Evolutionary conservation across 2,888 invertebrate genomes (phyloP), one percentile per base, ranked within the genome.

Genomic region (Mellilla xanthometata): DNA sequence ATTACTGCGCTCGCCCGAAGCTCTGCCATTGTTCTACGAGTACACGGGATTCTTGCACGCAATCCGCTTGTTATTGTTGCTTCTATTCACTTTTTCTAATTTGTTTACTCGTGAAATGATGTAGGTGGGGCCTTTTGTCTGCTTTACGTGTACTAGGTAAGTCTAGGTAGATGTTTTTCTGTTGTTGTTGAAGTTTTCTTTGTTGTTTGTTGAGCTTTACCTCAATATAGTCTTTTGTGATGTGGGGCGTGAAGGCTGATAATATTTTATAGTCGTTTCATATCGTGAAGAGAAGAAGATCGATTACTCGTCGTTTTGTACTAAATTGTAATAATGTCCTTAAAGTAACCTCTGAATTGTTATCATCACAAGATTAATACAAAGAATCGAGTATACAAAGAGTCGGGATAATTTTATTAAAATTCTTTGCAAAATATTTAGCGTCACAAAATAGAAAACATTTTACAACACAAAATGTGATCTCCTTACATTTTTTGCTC

Each of bases 21-120:
- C 84, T 81, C 80, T 73, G 42, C 74, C 56, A 84, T 86, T 86
- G 87, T 87, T 87, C 79, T 75, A 71, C 69, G 71, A n/a, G n/a
- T 75, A 70, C 69, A 72, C 64, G 69, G 72, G 76, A 84, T 81
- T 81, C 81, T 79, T 80, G 76, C 85, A 84, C 84, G 79, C 78
- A 76, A 79, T 76, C 71, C 65, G 52, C 58, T 64, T 66, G 69
- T 65, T 60, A 62, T 63, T 66, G 64, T 68, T 66, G 60, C 55
- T 58, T 52, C 52, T 54, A 53, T 57, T 52, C 41, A 26, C 36
- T 67, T 68, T 69, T 67, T 58, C 48, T 58, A 41, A 41, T 55
- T 58, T 56, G 54, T 60, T 54, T 51, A 57, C 47, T 50, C 48
- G 43, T 31, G 30, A 48, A 26, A 12, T 23, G n/a, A 28, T 38